Evolutionary conservation across 2,888 invertebrate species (phyloP).

Genomic region (Cheilosia vernalis): DNA sequence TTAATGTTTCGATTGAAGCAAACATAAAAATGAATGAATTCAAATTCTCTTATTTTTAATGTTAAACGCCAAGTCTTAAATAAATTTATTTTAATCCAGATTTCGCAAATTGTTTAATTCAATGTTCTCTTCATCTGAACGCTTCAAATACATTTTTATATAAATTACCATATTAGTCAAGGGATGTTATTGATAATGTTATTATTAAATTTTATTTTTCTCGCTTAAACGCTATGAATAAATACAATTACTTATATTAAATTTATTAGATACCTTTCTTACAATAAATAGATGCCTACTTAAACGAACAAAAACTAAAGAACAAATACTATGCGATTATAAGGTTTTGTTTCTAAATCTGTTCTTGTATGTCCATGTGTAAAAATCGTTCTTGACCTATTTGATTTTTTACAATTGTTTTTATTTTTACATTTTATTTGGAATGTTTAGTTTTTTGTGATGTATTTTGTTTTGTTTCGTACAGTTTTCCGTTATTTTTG

Average conservation of each 20-base stretch:
- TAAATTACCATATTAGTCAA: constrained; percentile 43
- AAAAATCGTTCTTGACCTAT: constrained; percentile 81
- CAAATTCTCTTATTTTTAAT: background rate
- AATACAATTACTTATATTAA: constrained; percentile 57
- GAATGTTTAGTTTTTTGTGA: constrained; percentile 74
- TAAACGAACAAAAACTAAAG: constrained; percentile 47
- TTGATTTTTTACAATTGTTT: constrained; percentile 19
- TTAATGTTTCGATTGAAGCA: constrained; percentile 27
- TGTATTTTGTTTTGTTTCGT: constrained; percentile 48
- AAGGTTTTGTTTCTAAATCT: constrained; percentile 41
- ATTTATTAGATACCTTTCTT: constrained; percentile 40
- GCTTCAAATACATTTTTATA: constrained; percentile 30
- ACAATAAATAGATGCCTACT: constrained; percentile 48
- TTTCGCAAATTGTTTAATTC: constrained; percentile 19
- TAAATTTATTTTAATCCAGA: constrained; percentile 34
- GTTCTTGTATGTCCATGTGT: constrained; percentile 79
- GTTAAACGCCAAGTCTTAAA: constrained; percentile 1
- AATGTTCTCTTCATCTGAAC: constrained; percentile 11
- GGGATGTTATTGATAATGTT: constrained; percentile 10
- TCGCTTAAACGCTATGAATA: constrained; percentile 52
- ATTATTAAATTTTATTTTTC: constrained; percentile 20
- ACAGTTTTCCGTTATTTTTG: constrained; percentile 38
- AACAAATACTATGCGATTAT: constrained; percentile 28
- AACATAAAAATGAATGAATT: constrained; percentile 1
- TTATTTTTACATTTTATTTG: constrained; percentile 56